Evolutionary conservation across 2,888 invertebrate genomes (phyloP).

Genomic region (Choreutis nemorana): DNA sequence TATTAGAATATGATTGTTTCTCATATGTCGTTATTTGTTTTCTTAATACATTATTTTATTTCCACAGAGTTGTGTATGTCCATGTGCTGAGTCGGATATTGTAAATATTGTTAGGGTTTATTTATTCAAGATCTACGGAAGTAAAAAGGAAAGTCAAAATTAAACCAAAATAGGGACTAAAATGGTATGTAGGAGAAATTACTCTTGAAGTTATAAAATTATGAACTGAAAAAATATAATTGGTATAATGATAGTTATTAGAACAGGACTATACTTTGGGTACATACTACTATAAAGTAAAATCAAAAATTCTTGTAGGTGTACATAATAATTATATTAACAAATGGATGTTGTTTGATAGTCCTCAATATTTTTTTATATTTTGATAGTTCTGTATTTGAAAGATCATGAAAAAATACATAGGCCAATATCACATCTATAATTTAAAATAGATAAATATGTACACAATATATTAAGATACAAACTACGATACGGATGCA

Average conservation of each 20-base stretch:
- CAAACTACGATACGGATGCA: constrained; percentile 49
- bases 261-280: constrained; percentile 60
- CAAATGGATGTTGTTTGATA: constrained; percentile 66
- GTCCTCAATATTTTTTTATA: constrained; percentile 68
- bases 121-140: constrained; percentile 49
- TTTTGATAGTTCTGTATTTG: constrained; percentile 68
- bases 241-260: constrained; percentile 51
- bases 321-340: constrained; percentile 57
- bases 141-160: constrained; percentile 32
- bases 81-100: constrained; percentile 59
- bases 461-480: constrained; percentile 52
- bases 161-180: constrained; percentile 21
- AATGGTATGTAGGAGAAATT: constrained; percentile 38
- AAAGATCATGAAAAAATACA: constrained; percentile 44
- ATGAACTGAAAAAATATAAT: constrained; percentile 37
- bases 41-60: constrained; percentile 55
- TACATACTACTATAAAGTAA: constrained; percentile 38
- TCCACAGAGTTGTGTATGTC: constrained; percentile 54
- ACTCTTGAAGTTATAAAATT: constrained; percentile 46
- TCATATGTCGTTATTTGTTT: constrained; percentile 22
- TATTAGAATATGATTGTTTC: constrained; percentile 21
- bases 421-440: constrained; percentile 63
- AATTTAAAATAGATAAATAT: constrained; percentile 44
- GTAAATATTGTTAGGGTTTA: constrained; percentile 60
- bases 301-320: constrained; percentile 59